phyloP scores from a whole-genome alignment of 2,888 invertebrate species.

The Eutolmus rufibarbis region DNA sequence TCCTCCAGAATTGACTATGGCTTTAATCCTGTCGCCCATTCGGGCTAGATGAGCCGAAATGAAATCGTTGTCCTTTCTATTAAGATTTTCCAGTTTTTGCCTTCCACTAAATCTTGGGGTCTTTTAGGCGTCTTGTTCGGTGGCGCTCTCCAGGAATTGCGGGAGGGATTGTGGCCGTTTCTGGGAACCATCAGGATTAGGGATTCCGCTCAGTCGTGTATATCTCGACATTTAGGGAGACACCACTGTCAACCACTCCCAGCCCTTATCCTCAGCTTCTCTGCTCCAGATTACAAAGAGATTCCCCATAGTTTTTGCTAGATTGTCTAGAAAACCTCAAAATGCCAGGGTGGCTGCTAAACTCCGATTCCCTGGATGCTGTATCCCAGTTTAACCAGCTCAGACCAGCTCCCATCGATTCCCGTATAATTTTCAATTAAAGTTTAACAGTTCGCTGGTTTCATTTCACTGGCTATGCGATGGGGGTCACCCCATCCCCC shows the following conservation, averaged over 20 bases:
- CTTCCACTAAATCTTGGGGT: not conserved
- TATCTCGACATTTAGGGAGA: not conserved
- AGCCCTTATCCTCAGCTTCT: not conserved
- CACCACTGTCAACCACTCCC: not conserved
- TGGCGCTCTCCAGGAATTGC: not conserved
- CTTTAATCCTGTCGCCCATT: not conserved
- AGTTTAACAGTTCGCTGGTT: slow-evolving; percentile 27
- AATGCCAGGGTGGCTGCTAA: not conserved
- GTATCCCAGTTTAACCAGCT: not conserved
- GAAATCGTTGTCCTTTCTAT: slow-evolving; percentile 15
- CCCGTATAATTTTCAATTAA: slow-evolving; percentile 29
- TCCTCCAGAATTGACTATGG: not conserved
- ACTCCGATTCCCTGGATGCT: not conserved
- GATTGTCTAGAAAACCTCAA: not conserved
- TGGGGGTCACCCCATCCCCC: not conserved
- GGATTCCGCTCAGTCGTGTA: not conserved
- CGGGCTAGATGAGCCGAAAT: slow-evolving; percentile 1
- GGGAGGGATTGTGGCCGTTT: not conserved
- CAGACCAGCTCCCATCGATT: not conserved
- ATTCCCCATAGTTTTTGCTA: not conserved
- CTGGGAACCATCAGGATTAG: not conserved
- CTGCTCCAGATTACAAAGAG: not conserved
- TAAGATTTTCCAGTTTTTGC: slow-evolving; percentile 12
- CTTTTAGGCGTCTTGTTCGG: not conserved
- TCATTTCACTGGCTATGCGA: not conserved